phyloP scores from a whole-genome alignment of 1,140 invertebrate genomes.

The Ips typographus region DNA sequence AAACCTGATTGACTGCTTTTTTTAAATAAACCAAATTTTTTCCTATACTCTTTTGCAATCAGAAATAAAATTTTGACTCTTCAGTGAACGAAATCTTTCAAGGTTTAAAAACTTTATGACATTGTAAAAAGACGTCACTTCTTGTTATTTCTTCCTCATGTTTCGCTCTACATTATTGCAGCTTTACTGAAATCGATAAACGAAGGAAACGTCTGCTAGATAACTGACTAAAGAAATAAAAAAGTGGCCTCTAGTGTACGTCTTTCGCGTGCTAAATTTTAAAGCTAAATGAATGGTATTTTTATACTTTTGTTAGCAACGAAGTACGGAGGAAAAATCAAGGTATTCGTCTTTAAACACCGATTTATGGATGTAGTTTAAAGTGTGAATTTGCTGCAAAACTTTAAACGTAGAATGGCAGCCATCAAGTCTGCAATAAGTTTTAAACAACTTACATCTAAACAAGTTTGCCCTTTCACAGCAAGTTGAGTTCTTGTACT shows the following conservation, averaged over 20 bases:
- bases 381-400: not conserved
- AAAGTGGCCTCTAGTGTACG: no score
- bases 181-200: conserved; percentile 1
- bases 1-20: no score
- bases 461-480: no score
- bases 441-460: no score
- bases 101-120: not conserved
- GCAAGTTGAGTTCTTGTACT: no score
- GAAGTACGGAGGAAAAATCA: no score
- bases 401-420: not conserved
- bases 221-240: no score
- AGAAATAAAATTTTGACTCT: conserved; percentile 1
- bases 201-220: not conserved
- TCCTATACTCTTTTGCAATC: no score
- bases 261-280: no score
- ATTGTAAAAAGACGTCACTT: conserved; percentile 5
- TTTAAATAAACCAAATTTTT: no score
- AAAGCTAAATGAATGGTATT: no score
- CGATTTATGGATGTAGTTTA: not conserved
- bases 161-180: not conserved
- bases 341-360: not conserved
- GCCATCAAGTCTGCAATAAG: not conserved
- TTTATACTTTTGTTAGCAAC: no score
- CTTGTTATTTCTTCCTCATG: not conserved
- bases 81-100: conserved; percentile 2